phyloP scores from a whole-genome alignment of 2,888 invertebrate species.

The Nowickia ferox region DNA sequence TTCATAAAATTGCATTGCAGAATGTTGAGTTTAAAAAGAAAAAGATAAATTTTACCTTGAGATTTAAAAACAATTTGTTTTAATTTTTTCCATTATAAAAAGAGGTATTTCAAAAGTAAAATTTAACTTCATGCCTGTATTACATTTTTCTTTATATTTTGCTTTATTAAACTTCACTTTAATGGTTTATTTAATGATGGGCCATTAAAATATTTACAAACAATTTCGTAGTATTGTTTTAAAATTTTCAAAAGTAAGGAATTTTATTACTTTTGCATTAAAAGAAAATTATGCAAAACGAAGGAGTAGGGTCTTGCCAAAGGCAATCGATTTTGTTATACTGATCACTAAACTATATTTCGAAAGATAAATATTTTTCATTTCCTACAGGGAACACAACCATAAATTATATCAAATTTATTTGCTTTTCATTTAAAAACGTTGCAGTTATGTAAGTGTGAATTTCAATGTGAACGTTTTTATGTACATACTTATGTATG shows the following conservation, averaged over 20 bases:
- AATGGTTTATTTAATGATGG: conserved; percentile 73
- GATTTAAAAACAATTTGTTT: conserved; percentile 31
- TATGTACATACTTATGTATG: background rate
- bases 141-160: conserved; percentile 10
- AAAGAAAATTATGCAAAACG: background rate
- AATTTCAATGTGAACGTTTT: conserved; percentile 10
- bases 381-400: conserved; percentile 11
- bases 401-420: conserved; percentile 44
- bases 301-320: background rate
- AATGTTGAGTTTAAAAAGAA: conserved; percentile 6
- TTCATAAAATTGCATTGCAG: background rate
- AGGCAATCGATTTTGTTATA: background rate
- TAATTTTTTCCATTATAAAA: background rate
- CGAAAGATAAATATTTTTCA: background rate
- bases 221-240: background rate
- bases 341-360: background rate
- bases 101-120: conserved; percentile 20
- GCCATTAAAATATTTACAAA: conserved; percentile 32
- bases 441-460: conserved; percentile 2
- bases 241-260: background rate
- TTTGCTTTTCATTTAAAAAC: conserved; percentile 46
- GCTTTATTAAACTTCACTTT: conserved; percentile 79
- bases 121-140: conserved; percentile 70
- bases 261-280: background rate
- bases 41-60: conserved; percentile 29